phyloP scores from a whole-genome alignment of 2,888 invertebrate genomes.

The Acronicta leporina region DNA sequence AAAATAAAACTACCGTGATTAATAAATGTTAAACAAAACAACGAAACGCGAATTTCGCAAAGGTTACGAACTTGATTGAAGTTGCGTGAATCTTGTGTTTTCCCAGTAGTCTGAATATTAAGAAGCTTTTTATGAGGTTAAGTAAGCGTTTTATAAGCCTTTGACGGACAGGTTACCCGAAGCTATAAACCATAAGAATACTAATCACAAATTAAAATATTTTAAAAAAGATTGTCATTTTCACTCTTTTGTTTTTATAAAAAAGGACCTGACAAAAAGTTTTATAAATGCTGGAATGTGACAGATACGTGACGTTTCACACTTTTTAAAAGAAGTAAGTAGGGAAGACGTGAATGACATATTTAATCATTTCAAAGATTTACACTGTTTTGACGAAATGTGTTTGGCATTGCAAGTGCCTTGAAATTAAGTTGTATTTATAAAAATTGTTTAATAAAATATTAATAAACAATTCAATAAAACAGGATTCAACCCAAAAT shows the following conservation, averaged over 20 bases:
- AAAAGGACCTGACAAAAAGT: conserved; percentile 11
- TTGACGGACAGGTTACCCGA: conserved; percentile 20
- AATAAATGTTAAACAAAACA: conserved; percentile 18
- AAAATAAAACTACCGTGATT: conserved; percentile 8
- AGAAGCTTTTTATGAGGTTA: conserved; percentile 43
- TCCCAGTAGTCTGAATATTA: conserved; percentile 46
- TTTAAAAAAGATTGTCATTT: conserved; percentile 3
- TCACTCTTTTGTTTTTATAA: conserved; percentile 19
- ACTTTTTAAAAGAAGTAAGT: not conserved
- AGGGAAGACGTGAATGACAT: not conserved
- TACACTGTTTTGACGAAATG: conserved; percentile 31
- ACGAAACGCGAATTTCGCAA: conserved; percentile 8
- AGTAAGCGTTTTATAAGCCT: conserved; percentile 43
- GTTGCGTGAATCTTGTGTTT: conserved; percentile 41
- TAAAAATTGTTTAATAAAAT: conserved; percentile 26
- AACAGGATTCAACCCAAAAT: too few relatives aligned
- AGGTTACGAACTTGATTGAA: conserved; percentile 39
- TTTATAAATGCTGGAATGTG: not conserved
- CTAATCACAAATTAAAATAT: conserved; percentile 24
- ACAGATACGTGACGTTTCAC: not conserved
- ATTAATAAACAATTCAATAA: too few relatives aligned
- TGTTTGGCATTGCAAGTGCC: conserved; percentile 33
- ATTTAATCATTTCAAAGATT: conserved; percentile 1
- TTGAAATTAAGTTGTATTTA: conserved; percentile 24
- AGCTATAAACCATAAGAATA: conserved; percentile 18